phyloP scores from a whole-genome alignment of 1,140 invertebrate genomes.

The Solen grandis region DNA sequence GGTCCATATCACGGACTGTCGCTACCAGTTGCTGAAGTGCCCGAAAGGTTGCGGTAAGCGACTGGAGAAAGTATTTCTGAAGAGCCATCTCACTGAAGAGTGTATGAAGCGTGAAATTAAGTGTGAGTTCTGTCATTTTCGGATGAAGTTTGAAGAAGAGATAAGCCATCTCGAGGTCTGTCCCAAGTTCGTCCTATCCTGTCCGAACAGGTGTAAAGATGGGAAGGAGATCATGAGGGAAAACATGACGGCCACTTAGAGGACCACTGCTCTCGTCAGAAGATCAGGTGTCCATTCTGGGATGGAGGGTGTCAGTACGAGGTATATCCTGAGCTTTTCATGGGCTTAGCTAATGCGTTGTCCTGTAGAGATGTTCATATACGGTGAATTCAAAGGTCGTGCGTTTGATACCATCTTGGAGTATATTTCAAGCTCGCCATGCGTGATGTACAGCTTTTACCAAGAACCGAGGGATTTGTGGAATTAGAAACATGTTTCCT shows the following conservation, averaged over 20 bases:
- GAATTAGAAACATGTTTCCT: no score
- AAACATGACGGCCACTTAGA: constrained; percentile 89
- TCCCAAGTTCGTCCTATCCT: constrained; percentile 90
- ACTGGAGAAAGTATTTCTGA: constrained; percentile 89
- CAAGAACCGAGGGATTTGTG: no score
- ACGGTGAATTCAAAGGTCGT: no score
- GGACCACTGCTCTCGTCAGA: constrained; percentile 91
- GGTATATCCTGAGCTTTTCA: constrained; percentile 84
- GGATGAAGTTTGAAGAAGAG: constrained; percentile 67
- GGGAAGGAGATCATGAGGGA: constrained; percentile 88
- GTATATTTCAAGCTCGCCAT: no score
- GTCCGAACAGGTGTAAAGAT: constrained; percentile 91
- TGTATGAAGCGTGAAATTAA: constrained; percentile 92
- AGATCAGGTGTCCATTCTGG: constrained; percentile 90
- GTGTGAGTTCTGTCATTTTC: constrained; percentile 91
- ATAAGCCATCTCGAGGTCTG: constrained; percentile 90
- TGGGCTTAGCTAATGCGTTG: no score
- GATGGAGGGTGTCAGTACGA: constrained; percentile 95
- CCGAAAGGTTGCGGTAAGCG: constrained; percentile 93
- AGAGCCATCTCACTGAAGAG: constrained; percentile 91
- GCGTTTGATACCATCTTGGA: no score
- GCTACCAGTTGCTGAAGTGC: constrained; percentile 93
- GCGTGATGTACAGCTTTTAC: no score
- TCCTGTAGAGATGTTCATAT: no score
- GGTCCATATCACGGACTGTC: constrained; percentile 95